phyloP scores from a whole-genome alignment of 2,113 vertebrate genomes.

The Tor tambroides region DNA sequence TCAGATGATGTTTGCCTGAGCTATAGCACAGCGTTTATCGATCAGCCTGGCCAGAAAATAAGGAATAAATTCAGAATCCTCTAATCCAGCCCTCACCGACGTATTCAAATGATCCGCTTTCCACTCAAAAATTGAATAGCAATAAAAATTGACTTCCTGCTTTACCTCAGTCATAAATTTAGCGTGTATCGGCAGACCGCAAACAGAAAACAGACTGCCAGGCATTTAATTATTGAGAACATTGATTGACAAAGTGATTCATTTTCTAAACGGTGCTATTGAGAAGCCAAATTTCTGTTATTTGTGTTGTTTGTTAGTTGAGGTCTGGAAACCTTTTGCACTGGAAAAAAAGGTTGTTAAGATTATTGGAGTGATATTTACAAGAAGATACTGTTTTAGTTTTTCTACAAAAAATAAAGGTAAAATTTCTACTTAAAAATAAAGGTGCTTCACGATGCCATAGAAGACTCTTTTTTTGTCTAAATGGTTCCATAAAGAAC shows the following conservation, averaged over 20 bases:
- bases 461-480: no score
- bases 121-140: constrained; percentile 79
- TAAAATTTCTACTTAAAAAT: no score
- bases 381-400: no score
- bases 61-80: constrained; percentile 56
- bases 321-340: background rate
- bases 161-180: constrained; percentile 79
- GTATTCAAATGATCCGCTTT: constrained; percentile 80
- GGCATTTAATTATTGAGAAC: constrained; percentile 82
- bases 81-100: constrained; percentile 63
- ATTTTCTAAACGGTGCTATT: constrained; percentile 70
- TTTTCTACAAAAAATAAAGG: no score
- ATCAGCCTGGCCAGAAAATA: constrained; percentile 54
- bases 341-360: background rate
- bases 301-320: constrained; percentile 22
- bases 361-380: no score
- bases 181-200: constrained; percentile 76
- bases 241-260: constrained; percentile 81
- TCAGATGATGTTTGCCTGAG: background rate
- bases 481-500: no score
- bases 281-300: constrained; percentile 53
- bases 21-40: constrained; percentile 53
- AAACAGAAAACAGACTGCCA: constrained; percentile 79
- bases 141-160: constrained; percentile 88
- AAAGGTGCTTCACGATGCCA: no score